Evolutionary conservation across 2,888 invertebrate genomes (phyloP).

Genomic region (Trissoscelio sp.): DNA sequence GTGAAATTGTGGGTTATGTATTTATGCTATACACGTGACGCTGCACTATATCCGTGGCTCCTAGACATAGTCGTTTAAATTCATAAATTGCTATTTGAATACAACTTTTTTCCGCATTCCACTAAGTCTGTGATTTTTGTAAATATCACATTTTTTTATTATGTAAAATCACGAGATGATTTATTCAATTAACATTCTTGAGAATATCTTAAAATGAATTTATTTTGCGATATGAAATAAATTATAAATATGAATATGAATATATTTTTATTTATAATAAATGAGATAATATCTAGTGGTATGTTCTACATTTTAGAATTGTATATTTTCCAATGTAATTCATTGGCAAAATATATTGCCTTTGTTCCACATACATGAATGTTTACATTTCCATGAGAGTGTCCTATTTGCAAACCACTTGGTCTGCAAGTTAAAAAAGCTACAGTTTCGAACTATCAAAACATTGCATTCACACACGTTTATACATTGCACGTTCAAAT

Average conservation of each 20-base stretch:
- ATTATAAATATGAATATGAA: neutral
- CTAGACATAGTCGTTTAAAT: slow-evolving; percentile 9
- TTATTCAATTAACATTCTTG: neutral
- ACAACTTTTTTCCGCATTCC: slow-evolving; percentile 11
- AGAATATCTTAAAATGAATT: neutral
- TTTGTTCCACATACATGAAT: slow-evolving; percentile 17
- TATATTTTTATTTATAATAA: neutral
- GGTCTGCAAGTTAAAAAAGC: neutral
- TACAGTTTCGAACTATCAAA: neutral
- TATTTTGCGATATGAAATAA: neutral
- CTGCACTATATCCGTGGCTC: slow-evolving; percentile 11
- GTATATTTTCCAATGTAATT: slow-evolving; percentile 3
- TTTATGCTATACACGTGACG: slow-evolving; percentile 32
- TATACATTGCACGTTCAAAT: too few species aligned
- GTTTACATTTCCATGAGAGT: slow-evolving; percentile 6
- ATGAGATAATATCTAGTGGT: neutral
- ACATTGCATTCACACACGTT: neutral
- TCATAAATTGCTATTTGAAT: slow-evolving; percentile 25
- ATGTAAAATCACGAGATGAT: neutral
- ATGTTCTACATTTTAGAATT: slow-evolving; percentile 2
- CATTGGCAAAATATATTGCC: slow-evolving; percentile 3
- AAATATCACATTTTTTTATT: slow-evolving; percentile 9
- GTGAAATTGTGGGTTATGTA: slow-evolving; percentile 22
- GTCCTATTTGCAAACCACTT: neutral
- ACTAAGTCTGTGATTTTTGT: neutral